These are phyloP conservation scores for Subacronicta megacephala DNA, from an alignment of 2,888 invertebrate genomes.

Conservation along the genomic window DNA sequence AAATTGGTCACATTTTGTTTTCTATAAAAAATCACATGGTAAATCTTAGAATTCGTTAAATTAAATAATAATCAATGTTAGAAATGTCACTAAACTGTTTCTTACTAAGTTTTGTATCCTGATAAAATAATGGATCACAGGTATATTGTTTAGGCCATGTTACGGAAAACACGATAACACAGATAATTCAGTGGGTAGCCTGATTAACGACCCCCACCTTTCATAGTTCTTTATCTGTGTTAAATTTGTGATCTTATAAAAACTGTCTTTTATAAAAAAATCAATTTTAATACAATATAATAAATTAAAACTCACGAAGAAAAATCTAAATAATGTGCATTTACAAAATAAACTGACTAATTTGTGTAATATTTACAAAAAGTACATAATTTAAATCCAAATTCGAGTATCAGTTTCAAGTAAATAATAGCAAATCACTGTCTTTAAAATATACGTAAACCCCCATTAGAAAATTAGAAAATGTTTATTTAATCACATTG, in stretches of 20 bases:
- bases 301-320: conserved; percentile 68
- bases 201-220: background rate
- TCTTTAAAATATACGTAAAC: conserved; percentile 46
- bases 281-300: conserved; percentile 56
- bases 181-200: conserved; percentile 34
- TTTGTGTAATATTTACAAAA: conserved; percentile 73
- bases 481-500: conserved; percentile 54
- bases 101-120: conserved; percentile 46
- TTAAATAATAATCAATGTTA: conserved; percentile 32
- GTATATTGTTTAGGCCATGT: conserved; percentile 58
- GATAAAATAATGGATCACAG: conserved; percentile 59
- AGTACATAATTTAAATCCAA: conserved; percentile 39
- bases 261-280: conserved; percentile 75
- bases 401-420: conserved; percentile 56
- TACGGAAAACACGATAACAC: conserved; percentile 28
- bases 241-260: conserved; percentile 52
- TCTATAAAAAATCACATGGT: background rate
- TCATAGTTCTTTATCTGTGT: conserved; percentile 30
- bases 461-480: conserved; percentile 49
- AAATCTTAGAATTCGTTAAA: background rate
- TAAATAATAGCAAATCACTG: conserved; percentile 53
- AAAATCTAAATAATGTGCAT: conserved; percentile 62
- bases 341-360: conserved; percentile 52
- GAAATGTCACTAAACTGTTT: conserved; percentile 48
- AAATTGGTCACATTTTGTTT: background rate